Evolutionary conservation across 2,113 vertebrate genomes (phyloP).

Genomic region (Addax nasomaculatus): DNA sequence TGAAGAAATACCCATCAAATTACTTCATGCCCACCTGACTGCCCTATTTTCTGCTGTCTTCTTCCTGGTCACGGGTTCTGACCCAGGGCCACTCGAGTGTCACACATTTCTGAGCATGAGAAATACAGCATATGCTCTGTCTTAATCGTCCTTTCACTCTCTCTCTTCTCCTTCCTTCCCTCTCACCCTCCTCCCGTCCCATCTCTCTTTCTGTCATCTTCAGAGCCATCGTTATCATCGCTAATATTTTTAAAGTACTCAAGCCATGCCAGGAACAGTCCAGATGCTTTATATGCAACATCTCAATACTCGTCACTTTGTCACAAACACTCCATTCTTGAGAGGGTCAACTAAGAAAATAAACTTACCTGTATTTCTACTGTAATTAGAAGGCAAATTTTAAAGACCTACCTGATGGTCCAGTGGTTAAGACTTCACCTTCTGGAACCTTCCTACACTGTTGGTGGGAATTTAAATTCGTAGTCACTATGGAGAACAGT

Average conservation of each 20-base stretch:
- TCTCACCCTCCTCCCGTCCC: accelerated
- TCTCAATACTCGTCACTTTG: neutral
- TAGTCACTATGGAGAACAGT: neutral
- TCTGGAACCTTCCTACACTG: neutral
- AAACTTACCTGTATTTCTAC: neutral
- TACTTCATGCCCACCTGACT: neutral
- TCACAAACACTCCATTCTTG: neutral
- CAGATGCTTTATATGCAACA: neutral
- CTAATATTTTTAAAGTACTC: neutral
- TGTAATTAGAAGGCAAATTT: neutral
- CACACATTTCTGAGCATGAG: neutral
- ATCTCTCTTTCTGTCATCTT: neutral
- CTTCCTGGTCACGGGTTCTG: neutral
- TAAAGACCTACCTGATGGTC: neutral
- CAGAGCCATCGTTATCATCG: neutral
- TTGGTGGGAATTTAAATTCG: neutral
- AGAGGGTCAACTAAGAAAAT: neutral
- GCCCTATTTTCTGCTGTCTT: no score
- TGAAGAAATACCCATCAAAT: neutral
- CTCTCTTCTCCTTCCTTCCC: neutral
- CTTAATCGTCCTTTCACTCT: neutral
- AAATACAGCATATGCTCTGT: no score
- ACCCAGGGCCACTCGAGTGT: neutral
- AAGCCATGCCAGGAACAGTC: neutral
- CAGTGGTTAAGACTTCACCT: neutral